Percentiles rank a stretch among this genome's conserved stretches.
Conservation (phyloP, 23 tunicate species). For the Trididemnum nubilum region DNA sequence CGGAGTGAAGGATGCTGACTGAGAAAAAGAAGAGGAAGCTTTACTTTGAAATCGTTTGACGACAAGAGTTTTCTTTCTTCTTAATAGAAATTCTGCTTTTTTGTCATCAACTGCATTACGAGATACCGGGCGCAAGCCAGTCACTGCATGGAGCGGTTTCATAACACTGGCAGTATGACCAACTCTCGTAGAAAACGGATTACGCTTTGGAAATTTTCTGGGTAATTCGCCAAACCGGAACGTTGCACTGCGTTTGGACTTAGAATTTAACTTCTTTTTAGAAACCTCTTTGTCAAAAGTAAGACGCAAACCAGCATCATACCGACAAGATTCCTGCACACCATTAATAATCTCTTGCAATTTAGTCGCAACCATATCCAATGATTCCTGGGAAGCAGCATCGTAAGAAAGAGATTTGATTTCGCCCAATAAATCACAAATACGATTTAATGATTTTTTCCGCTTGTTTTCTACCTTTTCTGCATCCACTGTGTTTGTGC, state of each 20-base stretch:
- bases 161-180: not conserved
- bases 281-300: not conserved
- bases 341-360: not conserved
- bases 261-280: not conserved
- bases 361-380: not conserved
- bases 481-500: too few species aligned
- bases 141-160: not conserved
- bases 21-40: too few species aligned
- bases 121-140: not conserved
- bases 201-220: not conserved
- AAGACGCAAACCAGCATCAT: not conserved
- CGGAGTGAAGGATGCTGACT: not conserved
- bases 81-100: too few species aligned
- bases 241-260: not conserved
- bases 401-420: not conserved
- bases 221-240: not conserved
- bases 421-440: not conserved
- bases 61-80: too few species aligned
- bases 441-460: not conserved
- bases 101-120: not conserved
- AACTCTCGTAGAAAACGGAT: not conserved
- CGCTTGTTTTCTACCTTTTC: too few species aligned
- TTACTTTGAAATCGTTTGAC: too few species aligned
- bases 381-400: not conserved
- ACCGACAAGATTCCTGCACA: not conserved